Percentiles rank a stretch among this genome's conserved stretches.
Evolutionary conservation across 2,797 vertebrate genomes (phyloP).

Genomic region (Phyllotis vaccarum): DNA sequence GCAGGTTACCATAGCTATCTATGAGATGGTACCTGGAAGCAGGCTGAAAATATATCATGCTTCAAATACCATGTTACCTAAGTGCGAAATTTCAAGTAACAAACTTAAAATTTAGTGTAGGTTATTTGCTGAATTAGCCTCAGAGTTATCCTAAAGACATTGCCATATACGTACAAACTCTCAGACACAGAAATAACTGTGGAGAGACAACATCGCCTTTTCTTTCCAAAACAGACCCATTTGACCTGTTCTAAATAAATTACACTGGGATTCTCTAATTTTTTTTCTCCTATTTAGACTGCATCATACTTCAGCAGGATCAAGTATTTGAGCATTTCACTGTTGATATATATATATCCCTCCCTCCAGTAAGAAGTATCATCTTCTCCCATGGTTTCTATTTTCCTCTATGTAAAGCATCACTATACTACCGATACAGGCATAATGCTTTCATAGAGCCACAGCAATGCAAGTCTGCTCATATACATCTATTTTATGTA

Average conservation of each 20-base stretch:
- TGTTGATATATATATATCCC: too few relatives aligned
- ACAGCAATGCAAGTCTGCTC: neutral
- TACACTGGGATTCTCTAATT: neutral
- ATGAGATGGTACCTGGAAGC: neutral
- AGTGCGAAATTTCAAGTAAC: neutral
- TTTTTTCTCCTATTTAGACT: neutral
- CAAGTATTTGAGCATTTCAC: neutral
- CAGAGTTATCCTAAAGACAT: neutral
- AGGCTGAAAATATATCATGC: neutral
- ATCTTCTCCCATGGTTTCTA: neutral
- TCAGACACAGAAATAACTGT: neutral
- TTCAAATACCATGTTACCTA: neutral
- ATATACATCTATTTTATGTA: neutral
- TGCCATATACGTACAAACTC: neutral
- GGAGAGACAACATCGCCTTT: neutral
- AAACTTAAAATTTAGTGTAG: neutral
- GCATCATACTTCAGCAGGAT: neutral
- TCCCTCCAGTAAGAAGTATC: neutral
- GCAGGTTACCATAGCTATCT: neutral
- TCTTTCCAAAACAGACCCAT: neutral
- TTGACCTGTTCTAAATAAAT: too few relatives aligned
- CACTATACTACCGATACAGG: neutral
- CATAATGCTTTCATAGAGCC: neutral
- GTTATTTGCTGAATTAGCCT: neutral
- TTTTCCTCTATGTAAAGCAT: neutral